Evolutionary conservation across 2,113 vertebrate species (phyloP).

Genomic region (Smithornis capensis): DNA sequence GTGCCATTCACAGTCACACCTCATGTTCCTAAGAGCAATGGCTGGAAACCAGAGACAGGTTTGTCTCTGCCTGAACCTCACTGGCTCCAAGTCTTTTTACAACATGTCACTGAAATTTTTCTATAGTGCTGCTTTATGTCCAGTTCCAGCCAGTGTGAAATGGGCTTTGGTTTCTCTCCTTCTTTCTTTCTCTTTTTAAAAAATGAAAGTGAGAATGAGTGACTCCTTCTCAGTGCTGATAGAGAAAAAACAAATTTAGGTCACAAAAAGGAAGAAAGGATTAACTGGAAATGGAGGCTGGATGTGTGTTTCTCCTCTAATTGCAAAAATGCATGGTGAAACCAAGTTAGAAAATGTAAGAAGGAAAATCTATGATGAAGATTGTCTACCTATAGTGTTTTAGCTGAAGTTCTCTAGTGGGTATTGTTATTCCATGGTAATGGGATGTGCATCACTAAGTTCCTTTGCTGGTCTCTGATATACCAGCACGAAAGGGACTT

Average conservation of each 20-base stretch:
- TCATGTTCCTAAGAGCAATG: constrained; percentile 11
- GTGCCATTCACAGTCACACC: constrained; percentile 31
- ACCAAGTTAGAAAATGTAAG: neutral
- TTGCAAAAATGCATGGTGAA: neutral
- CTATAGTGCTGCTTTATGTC: constrained; percentile 2
- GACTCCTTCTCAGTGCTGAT: neutral
- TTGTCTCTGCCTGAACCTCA: neutral
- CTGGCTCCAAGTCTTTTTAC: constrained; percentile 13
- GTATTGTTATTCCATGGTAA: neutral
- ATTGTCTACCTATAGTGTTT: neutral
- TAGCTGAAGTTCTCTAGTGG: neutral
- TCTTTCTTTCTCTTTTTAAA: neutral
- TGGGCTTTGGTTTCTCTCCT: constrained; percentile 10
- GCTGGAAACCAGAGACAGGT: constrained; percentile 41
- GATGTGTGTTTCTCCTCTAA: neutral
- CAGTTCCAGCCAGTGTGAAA: neutral
- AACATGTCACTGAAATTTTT: constrained; percentile 1
- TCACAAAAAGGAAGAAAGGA: neutral
- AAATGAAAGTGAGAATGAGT: neutral
- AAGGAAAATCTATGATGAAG: neutral
- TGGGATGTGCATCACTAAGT: neutral
- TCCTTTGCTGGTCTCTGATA: neutral
- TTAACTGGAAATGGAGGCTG: neutral
- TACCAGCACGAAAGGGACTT: neutral
- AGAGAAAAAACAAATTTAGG: constrained; percentile 1